Conservation (phyloP, 1,140 invertebrate species). For the Atta cephalotes region DNA sequence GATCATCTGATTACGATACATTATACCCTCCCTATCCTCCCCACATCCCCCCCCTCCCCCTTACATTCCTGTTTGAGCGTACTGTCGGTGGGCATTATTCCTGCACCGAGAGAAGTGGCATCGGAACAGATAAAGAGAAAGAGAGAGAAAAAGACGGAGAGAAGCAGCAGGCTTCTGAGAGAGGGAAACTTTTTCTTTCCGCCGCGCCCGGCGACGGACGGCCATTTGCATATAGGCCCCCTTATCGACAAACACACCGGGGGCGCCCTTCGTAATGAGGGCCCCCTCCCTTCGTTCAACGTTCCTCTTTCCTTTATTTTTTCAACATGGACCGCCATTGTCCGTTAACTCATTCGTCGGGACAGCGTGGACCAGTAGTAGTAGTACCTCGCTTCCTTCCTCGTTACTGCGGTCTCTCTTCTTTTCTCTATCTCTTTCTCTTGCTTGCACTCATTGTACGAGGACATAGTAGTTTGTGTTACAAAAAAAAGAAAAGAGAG, state of each 20-base stretch:
- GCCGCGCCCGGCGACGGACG: slow-evolving; percentile 73
- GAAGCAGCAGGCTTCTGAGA: slow-evolving; percentile 49
- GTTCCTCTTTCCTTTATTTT: slow-evolving; percentile 80
- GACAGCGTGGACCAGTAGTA: slow-evolving; percentile 76
- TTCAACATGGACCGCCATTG: slow-evolving; percentile 80
- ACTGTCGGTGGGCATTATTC: slow-evolving; percentile 81
- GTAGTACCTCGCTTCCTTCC: slow-evolving; percentile 74
- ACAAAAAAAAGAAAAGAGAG: slow-evolving; percentile 19
- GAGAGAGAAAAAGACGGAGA: slow-evolving; percentile 53
- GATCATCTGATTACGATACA: slow-evolving; percentile 86
- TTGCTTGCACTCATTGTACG: slow-evolving; percentile 69
- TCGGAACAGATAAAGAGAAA: slow-evolving; percentile 21
- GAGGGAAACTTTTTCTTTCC: slow-evolving; percentile 75
- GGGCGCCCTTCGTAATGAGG: slow-evolving; percentile 84
- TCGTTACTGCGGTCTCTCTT: slow-evolving; percentile 72
- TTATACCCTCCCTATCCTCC: slow-evolving; percentile 78
- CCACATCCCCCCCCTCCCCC: background rate
- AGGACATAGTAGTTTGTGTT: slow-evolving; percentile 39
- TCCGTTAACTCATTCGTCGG: slow-evolving; percentile 81
- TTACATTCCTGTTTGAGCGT: slow-evolving; percentile 60
- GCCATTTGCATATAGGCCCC: slow-evolving; percentile 85
- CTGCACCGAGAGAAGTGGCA: slow-evolving; percentile 75
- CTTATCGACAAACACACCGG: slow-evolving; percentile 85
- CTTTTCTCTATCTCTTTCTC: slow-evolving; percentile 56
- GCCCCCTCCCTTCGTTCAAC: slow-evolving; percentile 70